Percentiles rank a stretch among this genome's conserved stretches.
Conservation (phyloP, 2,888 invertebrate genomes). For the Parelbella ahira region DNA sequence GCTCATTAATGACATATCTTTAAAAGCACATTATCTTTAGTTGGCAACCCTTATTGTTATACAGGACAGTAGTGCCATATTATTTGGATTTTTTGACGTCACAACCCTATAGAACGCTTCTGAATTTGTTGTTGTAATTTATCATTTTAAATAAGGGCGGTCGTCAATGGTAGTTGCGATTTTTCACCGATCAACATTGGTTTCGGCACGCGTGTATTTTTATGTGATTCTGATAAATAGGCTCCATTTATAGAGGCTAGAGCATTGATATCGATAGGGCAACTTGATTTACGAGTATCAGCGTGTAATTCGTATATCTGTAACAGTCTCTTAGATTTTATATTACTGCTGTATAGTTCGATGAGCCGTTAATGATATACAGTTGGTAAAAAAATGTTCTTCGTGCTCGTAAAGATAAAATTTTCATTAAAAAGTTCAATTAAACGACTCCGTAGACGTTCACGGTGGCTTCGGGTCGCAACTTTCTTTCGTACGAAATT, state of each 20-base stretch:
- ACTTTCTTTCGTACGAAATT: constrained; percentile 21
- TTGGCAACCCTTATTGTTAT: too few species aligned
- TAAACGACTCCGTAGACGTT: constrained; percentile 9
- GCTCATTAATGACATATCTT: too few species aligned
- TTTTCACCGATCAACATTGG: constrained; percentile 61
- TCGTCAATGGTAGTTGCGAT: constrained; percentile 55
- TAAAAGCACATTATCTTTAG: too few species aligned
- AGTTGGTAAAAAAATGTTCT: constrained; percentile 28
- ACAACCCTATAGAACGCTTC: constrained; percentile 35
- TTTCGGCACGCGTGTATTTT: constrained; percentile 62
- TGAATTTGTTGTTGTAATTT: constrained; percentile 43
- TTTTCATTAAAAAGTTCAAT: constrained; percentile 27
- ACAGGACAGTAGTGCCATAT: too few species aligned
- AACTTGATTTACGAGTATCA: constrained; percentile 65
- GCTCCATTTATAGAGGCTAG: constrained; percentile 59
- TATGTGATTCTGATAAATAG: constrained; percentile 68
- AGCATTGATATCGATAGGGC: constrained; percentile 57
- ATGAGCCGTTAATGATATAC: constrained; percentile 51
- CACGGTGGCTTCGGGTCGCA: constrained; percentile 15
- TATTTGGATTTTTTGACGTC: too few species aligned
- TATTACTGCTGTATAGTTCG: constrained; percentile 40
- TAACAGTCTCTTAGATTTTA: constrained; percentile 52
- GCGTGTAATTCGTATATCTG: constrained; percentile 56
- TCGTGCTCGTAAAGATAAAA: constrained; percentile 30
- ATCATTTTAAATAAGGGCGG: constrained; percentile 64